These are phyloP conservation scores for Lasius platythorax DNA, from an alignment of 2,888 invertebrate species.

Conservation along the genomic window DNA sequence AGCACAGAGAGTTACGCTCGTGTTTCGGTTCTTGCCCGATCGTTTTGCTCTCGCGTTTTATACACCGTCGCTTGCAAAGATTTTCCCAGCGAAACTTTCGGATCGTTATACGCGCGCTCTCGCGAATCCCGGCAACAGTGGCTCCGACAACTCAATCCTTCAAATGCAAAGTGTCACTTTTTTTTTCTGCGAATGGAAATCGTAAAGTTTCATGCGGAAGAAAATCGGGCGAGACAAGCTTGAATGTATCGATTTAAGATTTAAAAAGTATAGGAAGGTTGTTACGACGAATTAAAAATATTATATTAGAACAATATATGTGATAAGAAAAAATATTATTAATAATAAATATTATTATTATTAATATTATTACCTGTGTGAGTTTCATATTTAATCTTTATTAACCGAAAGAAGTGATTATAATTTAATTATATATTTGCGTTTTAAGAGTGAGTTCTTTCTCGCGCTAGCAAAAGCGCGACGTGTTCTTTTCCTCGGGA, in stretches of 20 bases:
- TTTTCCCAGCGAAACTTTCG: slow-evolving; percentile 60
- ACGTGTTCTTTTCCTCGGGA: not conserved
- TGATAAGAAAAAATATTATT: not conserved
- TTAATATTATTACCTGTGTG: not conserved
- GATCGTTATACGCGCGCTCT: slow-evolving; percentile 59
- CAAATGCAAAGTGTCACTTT: slow-evolving; percentile 24
- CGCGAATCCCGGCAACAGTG: slow-evolving; percentile 25
- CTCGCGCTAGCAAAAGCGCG: not conserved
- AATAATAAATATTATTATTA: no score
- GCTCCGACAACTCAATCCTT: slow-evolving; percentile 40
- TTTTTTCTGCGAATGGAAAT: slow-evolving; percentile 15
- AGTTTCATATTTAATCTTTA: not conserved
- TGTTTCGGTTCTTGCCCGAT: slow-evolving; percentile 64
- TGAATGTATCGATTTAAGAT: not conserved
- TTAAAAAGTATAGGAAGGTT: not conserved
- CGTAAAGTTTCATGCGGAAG: not conserved
- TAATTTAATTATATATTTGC: not conserved
- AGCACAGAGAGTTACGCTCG: slow-evolving; percentile 56
- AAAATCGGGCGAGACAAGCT: slow-evolving; percentile 4
- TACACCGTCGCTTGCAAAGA: slow-evolving; percentile 51
- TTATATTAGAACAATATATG: not conserved
- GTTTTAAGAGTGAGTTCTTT: not conserved
- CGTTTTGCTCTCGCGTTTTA: slow-evolving; percentile 56
- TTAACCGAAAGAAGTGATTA: not conserved
- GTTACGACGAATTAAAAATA: not conserved